These are phyloP conservation scores for Macrosiphum euphorbiae DNA, from an alignment of 2,888 invertebrate species.

Conservation along the genomic window DNA sequence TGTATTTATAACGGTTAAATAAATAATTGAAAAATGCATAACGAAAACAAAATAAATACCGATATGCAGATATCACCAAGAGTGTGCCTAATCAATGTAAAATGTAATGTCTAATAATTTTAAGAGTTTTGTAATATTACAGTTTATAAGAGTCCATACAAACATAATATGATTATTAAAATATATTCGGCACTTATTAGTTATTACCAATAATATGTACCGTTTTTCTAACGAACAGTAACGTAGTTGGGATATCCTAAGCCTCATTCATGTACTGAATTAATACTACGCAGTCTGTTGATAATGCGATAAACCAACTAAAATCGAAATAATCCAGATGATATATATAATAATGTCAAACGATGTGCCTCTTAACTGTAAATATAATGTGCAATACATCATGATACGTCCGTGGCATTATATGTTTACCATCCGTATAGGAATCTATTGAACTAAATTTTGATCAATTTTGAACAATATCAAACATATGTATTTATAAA, in stretches of 20 bases:
- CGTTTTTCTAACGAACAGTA: background rate
- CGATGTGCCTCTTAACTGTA: background rate
- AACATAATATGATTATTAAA: background rate
- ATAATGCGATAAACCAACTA: constrained; percentile 7
- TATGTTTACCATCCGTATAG: background rate
- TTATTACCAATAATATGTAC: background rate
- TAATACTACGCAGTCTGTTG: constrained; percentile 7
- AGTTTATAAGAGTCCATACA: background rate
- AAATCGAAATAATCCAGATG: constrained; percentile 9
- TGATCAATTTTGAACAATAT: background rate
- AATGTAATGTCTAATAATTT: background rate
- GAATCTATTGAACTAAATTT: background rate
- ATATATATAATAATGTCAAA: background rate
- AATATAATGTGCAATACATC: background rate
- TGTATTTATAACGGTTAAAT: background rate
- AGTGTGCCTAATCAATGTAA: background rate
- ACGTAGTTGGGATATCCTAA: background rate
- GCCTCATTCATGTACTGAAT: background rate
- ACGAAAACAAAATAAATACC: background rate
- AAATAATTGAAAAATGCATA: background rate
- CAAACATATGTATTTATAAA: constrained; percentile 1
- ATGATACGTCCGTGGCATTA: background rate
- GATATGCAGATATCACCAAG: background rate
- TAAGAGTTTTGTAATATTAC: background rate
- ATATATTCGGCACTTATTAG: background rate